Percentiles rank a stretch among this genome's conserved stretches.
These are phyloP conservation scores for Nemotelus pantherinus DNA, from an alignment of 2,888 invertebrate species.

Conservation along the genomic window DNA sequence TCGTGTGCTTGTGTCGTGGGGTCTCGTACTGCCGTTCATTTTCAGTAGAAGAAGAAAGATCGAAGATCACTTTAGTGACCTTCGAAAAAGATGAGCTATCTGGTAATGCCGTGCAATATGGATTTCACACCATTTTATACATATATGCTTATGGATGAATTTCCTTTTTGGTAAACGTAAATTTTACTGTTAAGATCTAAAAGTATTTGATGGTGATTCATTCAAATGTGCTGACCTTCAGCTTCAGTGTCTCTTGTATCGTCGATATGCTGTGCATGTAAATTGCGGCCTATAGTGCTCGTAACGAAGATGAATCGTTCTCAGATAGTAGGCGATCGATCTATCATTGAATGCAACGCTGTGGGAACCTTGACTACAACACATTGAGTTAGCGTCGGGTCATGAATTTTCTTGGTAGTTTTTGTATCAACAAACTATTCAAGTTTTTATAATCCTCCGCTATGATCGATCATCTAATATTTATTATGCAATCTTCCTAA, in stretches of 20 bases:
- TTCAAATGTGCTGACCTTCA: not conserved
- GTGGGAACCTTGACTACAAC: not conserved
- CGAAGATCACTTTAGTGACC: conserved; percentile 32
- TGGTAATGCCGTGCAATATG: no score
- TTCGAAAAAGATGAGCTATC: not conserved
- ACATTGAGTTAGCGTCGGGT: no score
- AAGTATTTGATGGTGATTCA: conserved; percentile 25
- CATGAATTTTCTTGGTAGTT: no score
- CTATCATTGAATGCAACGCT: conserved; percentile 13
- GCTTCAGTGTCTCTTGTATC: not conserved
- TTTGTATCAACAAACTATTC: no score
- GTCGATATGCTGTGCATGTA: not conserved
- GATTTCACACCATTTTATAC: no score
- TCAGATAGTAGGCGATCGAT: conserved; percentile 4
- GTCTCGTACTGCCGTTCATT: not conserved
- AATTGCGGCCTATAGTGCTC: not conserved
- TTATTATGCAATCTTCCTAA: no score
- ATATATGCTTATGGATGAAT: not conserved
- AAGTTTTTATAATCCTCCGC: no score
- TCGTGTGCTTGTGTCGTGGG: not conserved
- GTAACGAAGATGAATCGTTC: not conserved
- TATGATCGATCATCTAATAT: no score
- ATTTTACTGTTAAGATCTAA: conserved; percentile 1
- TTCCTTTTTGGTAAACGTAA: not conserved
- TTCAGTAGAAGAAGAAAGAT: not conserved